Evolutionary conservation across 1,140 invertebrate species (phyloP).

Genomic region (Nymphalis io): DNA sequence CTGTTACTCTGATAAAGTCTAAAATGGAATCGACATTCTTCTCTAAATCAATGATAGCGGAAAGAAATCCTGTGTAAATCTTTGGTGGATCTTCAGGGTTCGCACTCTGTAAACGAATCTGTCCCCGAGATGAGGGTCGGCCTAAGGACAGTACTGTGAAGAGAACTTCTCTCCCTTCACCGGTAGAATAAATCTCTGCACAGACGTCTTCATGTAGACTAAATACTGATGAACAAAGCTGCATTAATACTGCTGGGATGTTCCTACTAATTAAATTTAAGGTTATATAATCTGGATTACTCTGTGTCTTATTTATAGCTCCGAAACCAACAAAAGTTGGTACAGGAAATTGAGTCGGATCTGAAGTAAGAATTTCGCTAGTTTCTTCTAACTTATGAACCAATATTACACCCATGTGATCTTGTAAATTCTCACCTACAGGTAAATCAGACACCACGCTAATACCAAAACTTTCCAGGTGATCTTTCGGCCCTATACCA

Average conservation of each 20-base stretch:
- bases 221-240: slow-evolving; percentile 18
- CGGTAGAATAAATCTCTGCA: slow-evolving; percentile 12
- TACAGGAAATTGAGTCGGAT: slow-evolving; percentile 11
- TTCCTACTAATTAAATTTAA: slow-evolving; percentile 23
- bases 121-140: slow-evolving; percentile 2
- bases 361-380: background rate
- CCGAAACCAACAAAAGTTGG: slow-evolving; percentile 23
- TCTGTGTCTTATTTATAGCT: slow-evolving; percentile 19
- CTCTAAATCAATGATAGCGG: slow-evolving; percentile 78
- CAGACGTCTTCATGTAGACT: slow-evolving; percentile 18
- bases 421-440: slow-evolving; percentile 80
- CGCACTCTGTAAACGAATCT: slow-evolving; percentile 12
- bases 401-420: slow-evolving; percentile 20
- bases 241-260: slow-evolving; percentile 11
- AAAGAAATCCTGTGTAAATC: slow-evolving; percentile 21
- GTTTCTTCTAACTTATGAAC: slow-evolving; percentile 15
- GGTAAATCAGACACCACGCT: slow-evolving; percentile 73
- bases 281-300: slow-evolving; percentile 20
- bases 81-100: slow-evolving; percentile 15
- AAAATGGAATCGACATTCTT: slow-evolving; percentile 34
- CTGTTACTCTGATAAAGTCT: slow-evolving; percentile 28
- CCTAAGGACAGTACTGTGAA: slow-evolving; percentile 11
- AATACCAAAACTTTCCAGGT: slow-evolving; percentile 65
- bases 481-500: slow-evolving; percentile 79
- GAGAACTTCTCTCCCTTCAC: slow-evolving; percentile 14